A percentile compares a stretch with the other conserved stretches of the same genome.
Evolutionary conservation across 2,797 vertebrate genomes (phyloP).

Genomic region (Limosa lapponica): DNA sequence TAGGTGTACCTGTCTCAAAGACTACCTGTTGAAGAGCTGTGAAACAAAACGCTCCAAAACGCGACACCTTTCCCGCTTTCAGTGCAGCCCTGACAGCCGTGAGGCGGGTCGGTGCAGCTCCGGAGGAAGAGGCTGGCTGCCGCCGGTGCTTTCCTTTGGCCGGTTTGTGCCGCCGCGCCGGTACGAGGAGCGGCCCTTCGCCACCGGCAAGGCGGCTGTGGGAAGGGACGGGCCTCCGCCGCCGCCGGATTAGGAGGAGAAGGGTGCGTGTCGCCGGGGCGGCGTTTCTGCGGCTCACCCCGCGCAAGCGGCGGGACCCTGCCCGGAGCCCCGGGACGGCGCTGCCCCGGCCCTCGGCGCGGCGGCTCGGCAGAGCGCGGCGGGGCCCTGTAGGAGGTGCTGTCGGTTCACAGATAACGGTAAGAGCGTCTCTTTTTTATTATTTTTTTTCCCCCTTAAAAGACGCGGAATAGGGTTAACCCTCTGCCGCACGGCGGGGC

Average conservation of each 20-base stretch:
- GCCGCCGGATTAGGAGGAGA: fast-evolving
- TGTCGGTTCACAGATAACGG: slow-evolving; percentile 73
- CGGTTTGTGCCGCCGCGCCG: fast-evolving
- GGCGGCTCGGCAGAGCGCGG: slow-evolving; percentile 15
- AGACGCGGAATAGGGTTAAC: not conserved
- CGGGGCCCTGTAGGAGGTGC: slow-evolving; percentile 79
- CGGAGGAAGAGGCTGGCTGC: fast-evolving
- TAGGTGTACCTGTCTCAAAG: not conserved
- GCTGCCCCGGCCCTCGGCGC: not conserved
- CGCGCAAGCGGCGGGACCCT: not conserved
- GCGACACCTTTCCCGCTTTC: not conserved
- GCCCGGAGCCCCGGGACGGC: not conserved
- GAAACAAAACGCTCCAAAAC: not conserved
- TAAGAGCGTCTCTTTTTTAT: fast-evolving
- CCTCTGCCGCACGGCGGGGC: not conserved
- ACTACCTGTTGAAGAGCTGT: not conserved
- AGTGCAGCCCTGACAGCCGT: not conserved
- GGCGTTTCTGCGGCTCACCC: not conserved
- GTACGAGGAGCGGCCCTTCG: fast-evolving
- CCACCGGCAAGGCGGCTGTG: not conserved
- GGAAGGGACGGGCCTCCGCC: fast-evolving
- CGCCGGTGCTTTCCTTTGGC: fast-evolving
- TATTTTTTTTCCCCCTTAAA: not conserved
- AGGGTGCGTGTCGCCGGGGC: fast-evolving
- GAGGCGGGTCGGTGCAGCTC: not conserved